These are phyloP conservation scores for Synanthedon vespiformis DNA, from an alignment of 2,888 invertebrate species.

Conservation along the genomic window DNA sequence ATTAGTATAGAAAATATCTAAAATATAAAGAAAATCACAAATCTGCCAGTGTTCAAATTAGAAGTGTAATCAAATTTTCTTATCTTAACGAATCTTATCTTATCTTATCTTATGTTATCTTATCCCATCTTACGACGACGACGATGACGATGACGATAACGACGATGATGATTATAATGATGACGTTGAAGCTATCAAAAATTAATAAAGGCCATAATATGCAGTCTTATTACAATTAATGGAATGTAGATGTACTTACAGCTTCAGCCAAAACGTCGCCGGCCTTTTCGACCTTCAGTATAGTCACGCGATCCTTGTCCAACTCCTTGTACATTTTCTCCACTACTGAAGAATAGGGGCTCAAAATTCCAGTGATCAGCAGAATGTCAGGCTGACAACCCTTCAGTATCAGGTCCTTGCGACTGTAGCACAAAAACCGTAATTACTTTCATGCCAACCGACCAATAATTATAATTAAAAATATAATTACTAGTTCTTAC, in stretches of 20 bases:
- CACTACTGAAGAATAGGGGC: constrained; percentile 83
- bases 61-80: no score
- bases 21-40: no score
- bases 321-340: constrained; percentile 82
- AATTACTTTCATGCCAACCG: neutral
- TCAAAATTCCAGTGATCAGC: constrained; percentile 82
- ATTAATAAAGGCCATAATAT: no score
- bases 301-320: constrained; percentile 80
- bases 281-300: constrained; percentile 85
- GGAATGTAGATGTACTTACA: constrained; percentile 72
- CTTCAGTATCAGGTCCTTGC: constrained; percentile 77
- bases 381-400: constrained; percentile 83
- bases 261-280: constrained; percentile 90
- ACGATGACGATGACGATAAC: no score
- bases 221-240: no score
- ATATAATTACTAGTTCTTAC: constrained; percentile 55
- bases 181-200: no score
- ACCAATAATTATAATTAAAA: constrained; percentile 8
- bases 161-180: no score
- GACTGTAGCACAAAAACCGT: constrained; percentile 52
- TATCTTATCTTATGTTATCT: no score
- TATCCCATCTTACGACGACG: no score
- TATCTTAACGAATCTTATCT: no score
- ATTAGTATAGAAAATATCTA: no score
- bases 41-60: no score